phyloP scores from a whole-genome alignment of 1,140 invertebrate species.

The Helicorthomorpha holstii region DNA sequence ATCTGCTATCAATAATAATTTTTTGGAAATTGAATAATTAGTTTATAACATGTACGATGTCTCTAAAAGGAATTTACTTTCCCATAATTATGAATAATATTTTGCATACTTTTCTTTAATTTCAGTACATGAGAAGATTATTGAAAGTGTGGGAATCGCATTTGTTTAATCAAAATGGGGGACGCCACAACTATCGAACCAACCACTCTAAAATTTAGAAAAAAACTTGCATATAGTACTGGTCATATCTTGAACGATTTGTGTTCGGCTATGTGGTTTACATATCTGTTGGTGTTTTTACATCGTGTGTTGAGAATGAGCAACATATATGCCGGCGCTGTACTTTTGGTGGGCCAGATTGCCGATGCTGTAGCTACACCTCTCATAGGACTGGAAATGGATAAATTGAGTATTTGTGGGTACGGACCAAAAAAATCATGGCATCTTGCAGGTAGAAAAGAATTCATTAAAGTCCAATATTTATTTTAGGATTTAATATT shows the following conservation, averaged over 20 bases:
- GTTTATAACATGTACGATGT: too few relatives aligned
- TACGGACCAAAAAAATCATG: constrained; percentile 79
- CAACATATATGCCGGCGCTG: constrained; percentile 50
- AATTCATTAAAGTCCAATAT: not conserved
- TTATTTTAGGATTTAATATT: constrained; percentile 1
- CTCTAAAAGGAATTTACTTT: too few relatives aligned
- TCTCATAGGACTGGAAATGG: constrained; percentile 72
- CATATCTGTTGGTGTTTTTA: constrained; percentile 84
- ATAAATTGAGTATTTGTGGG: constrained; percentile 43
- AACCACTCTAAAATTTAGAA: too few relatives aligned
- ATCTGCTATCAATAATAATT: too few relatives aligned
- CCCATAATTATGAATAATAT: too few relatives aligned
- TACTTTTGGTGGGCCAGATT: constrained; percentile 71
- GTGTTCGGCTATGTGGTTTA: constrained; percentile 94
- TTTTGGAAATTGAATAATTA: too few relatives aligned
- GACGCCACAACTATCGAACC: too few relatives aligned
- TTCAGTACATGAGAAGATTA: too few relatives aligned
- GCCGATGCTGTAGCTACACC: constrained; percentile 78
- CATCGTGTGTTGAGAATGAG: constrained; percentile 64
- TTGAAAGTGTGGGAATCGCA: too few relatives aligned
- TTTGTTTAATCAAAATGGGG: too few relatives aligned
- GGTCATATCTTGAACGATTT: constrained; percentile 89
- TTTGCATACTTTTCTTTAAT: too few relatives aligned
- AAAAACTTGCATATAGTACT: constrained; percentile 42
- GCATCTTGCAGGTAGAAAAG: constrained; percentile 66